A percentile compares a stretch with the other conserved stretches of the same genome.
Evolutionary conservation across 2,797 vertebrate species (phyloP).

Genomic region (Diglossa cyanea): DNA sequence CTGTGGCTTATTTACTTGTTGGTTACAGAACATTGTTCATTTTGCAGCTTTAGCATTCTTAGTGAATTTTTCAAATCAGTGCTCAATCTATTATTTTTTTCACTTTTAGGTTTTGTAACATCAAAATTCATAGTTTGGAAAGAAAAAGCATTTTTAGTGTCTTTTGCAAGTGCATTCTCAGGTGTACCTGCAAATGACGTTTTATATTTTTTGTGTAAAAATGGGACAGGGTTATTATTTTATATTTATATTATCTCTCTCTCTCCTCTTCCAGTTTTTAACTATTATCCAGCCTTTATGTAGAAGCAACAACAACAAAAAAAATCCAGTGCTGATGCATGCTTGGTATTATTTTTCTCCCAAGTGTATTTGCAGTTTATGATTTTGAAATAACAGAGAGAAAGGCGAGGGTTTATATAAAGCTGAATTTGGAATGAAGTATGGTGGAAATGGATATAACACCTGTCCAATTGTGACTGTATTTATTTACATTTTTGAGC

Average conservation of each 20-base stretch:
- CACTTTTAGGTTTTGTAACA: background rate
- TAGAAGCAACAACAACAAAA: background rate
- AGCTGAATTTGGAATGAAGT: slow-evolving; percentile 34
- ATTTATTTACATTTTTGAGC: slow-evolving; percentile 31
- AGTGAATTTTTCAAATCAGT: background rate
- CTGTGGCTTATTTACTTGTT: background rate
- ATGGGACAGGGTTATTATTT: background rate
- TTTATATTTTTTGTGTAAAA: background rate
- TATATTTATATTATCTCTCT: background rate
- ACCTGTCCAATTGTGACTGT: slow-evolving; percentile 19
- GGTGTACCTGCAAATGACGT: background rate
- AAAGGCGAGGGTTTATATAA: background rate
- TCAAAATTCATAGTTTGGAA: background rate
- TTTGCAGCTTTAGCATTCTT: background rate
- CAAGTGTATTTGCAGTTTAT: background rate
- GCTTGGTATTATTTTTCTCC: slow-evolving; percentile 7
- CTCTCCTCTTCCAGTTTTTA: background rate
- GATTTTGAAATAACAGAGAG: slow-evolving; percentile 8
- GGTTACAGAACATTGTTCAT: background rate
- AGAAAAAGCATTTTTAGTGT: background rate
- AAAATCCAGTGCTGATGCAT: background rate
- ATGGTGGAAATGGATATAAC: background rate
- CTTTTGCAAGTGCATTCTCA: background rate
- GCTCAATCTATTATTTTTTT: background rate
- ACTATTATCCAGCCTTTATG: background rate